Percentiles rank a stretch among this genome's conserved stretches.
Conservation (phyloP, 2,797 vertebrate genomes). For the Aeoliscus strigatus region DNA sequence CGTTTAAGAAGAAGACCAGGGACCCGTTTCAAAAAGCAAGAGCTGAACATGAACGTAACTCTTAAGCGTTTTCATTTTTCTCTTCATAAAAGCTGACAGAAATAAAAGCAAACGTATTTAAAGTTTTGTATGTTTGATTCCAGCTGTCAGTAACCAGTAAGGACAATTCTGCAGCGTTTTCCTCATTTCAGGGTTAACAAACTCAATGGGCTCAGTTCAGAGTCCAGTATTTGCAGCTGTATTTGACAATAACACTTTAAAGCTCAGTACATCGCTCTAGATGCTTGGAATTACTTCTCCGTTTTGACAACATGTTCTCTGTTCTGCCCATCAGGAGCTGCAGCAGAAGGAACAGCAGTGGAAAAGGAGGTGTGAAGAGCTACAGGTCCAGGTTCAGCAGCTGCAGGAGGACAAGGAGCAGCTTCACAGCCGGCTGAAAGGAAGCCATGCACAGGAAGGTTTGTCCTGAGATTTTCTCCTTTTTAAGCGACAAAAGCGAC, state of each 20-base stretch:
- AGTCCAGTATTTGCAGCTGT: constrained; percentile 2
- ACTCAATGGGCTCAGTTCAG: neutral
- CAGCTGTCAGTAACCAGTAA: no score
- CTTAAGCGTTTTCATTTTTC: no score
- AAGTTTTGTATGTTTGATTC: no score
- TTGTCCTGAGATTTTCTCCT: constrained; percentile 9
- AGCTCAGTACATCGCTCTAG: no score
- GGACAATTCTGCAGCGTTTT: no score
- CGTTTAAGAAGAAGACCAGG: no score
- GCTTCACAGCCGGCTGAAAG: constrained; percentile 73
- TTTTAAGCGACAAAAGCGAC: no score
- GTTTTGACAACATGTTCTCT: neutral
- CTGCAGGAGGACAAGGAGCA: constrained; percentile 79
- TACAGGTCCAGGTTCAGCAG: constrained; percentile 69
- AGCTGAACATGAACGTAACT: no score
- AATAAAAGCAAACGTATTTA: no score
- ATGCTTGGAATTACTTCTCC: neutral
- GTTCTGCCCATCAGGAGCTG: constrained; percentile 64
- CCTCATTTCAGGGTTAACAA: no score
- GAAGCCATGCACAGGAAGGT: constrained; percentile 82
- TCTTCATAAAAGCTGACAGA: no score
- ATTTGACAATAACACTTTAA: neutral
- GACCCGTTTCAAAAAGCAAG: no score
- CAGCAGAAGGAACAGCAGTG: constrained; percentile 77
- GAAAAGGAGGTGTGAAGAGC: constrained; percentile 67